Percentiles rank a stretch among this genome's conserved stretches.
These are phyloP conservation scores for Crotalus helleri DNA, from an alignment of 2,113 vertebrate genomes.

Conservation along the genomic window DNA sequence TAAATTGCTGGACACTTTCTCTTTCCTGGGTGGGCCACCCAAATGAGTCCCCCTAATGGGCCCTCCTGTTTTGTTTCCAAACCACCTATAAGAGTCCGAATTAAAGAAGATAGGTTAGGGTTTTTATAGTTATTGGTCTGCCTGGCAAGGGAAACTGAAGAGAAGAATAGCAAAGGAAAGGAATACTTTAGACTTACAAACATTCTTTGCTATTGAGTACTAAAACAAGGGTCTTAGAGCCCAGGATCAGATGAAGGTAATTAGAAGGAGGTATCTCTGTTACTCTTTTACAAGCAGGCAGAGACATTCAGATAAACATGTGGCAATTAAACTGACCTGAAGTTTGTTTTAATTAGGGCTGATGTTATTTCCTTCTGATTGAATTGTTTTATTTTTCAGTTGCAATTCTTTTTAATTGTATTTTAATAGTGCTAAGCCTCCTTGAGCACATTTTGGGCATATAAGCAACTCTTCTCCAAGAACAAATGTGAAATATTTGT, in stretches of 20 bases:
- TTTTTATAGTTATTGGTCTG: slow-evolving; percentile 6
- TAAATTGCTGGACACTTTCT: slow-evolving; percentile 27
- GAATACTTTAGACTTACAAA: not conserved
- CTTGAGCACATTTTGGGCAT: not conserved
- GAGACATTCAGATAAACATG: not conserved
- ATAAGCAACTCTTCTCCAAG: not conserved
- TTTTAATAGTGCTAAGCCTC: not conserved
- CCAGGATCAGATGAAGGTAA: not conserved
- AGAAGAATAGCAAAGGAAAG: not conserved
- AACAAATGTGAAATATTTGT: not conserved
- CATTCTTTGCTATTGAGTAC: not conserved
- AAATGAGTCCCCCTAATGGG: not conserved
- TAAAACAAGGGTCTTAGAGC: not conserved
- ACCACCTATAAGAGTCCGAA: slow-evolving; percentile 5
- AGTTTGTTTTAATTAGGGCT: not conserved
- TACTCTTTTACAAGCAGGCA: not conserved
- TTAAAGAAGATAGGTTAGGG: slow-evolving; percentile 10
- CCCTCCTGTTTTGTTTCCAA: slow-evolving; percentile 8
- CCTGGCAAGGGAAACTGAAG: slow-evolving; percentile 9
- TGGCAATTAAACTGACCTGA: not conserved
- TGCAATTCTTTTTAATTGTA: not conserved
- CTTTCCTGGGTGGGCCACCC: slow-evolving; percentile 20
- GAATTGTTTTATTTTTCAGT: not conserved
- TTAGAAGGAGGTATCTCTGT: not conserved
- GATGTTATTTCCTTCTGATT: not conserved